These are phyloP conservation scores for Anoura caudifer DNA, from an alignment of 2,113 vertebrate species.

Conservation along the genomic window DNA sequence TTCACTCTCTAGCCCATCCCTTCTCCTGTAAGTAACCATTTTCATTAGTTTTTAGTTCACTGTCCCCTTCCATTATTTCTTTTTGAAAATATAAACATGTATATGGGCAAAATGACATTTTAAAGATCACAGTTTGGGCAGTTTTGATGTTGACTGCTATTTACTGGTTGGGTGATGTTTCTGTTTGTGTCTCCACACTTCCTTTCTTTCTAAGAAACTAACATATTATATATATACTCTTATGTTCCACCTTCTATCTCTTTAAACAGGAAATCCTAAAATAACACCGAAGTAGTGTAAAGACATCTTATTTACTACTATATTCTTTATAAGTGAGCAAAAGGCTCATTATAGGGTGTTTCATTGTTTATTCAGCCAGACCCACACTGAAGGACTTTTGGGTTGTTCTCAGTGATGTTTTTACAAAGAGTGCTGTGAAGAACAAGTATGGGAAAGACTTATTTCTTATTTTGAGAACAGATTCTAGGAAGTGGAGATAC, in stretches of 20 bases:
- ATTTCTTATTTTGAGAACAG: background rate
- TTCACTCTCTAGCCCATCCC: background rate
- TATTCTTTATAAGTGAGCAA: background rate
- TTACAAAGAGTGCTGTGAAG: background rate
- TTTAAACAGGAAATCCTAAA: background rate
- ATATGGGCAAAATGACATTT: background rate
- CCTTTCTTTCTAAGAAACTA: background rate
- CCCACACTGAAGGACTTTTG: background rate
- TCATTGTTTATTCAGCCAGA: background rate
- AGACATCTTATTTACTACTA: background rate
- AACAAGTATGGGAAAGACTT: background rate
- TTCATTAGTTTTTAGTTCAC: background rate
- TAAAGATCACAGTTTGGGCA: background rate
- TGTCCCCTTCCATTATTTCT: background rate
- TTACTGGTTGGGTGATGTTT: background rate
- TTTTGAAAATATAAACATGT: conserved; percentile 9
- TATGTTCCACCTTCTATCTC: background rate
- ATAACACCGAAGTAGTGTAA: background rate
- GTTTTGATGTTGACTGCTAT: background rate
- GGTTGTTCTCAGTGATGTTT: background rate
- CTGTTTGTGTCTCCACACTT: background rate
- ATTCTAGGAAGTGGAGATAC: background rate
- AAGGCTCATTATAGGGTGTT: background rate
- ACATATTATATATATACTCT: background rate
- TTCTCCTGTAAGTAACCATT: background rate